phyloP scores from a whole-genome alignment of 2,113 vertebrate genomes.

The Spermophilus dauricus region DNA sequence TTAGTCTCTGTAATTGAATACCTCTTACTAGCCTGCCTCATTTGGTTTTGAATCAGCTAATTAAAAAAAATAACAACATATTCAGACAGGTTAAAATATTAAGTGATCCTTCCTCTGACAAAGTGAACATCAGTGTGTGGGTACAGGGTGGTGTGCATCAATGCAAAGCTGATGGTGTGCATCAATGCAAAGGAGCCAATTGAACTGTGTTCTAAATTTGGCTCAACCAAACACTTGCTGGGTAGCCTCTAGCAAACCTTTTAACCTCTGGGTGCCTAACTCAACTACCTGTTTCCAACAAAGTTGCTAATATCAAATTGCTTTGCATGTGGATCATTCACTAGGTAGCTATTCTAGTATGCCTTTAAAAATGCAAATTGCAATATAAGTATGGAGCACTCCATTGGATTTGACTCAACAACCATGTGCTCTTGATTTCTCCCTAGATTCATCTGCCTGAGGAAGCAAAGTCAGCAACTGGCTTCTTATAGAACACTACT shows the following conservation, averaged over 20 bases:
- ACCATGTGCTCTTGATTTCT: not conserved
- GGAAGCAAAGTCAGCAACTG: constrained; percentile 38
- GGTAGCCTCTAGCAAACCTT: constrained; percentile 48
- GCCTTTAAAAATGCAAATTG: constrained; percentile 40
- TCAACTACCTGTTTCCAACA: constrained; percentile 48
- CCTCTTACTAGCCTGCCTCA: not conserved
- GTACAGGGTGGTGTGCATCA: not conserved
- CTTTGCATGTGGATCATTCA: constrained; percentile 22
- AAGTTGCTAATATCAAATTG: constrained; percentile 44
- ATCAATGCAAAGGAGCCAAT: constrained; percentile 38
- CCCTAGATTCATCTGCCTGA: not conserved
- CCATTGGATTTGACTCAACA: not conserved
- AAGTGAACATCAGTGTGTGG: not conserved
- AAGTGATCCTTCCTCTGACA: constrained; percentile 35
- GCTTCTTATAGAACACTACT: constrained; percentile 18
- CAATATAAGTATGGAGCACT: constrained; percentile 29
- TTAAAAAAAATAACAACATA: constrained; percentile 30
- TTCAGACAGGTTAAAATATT: constrained; percentile 43
- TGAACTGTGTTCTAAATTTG: constrained; percentile 52
- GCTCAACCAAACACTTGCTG: constrained; percentile 48
- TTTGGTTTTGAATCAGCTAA: constrained; percentile 54
- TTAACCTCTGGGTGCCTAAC: constrained; percentile 34
- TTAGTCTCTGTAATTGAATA: constrained; percentile 44
- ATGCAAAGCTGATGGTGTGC: not conserved
- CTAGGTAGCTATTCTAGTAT: not conserved